Conservation (phyloP, 2,113 vertebrate species). For the Callaeas wilsoni region DNA sequence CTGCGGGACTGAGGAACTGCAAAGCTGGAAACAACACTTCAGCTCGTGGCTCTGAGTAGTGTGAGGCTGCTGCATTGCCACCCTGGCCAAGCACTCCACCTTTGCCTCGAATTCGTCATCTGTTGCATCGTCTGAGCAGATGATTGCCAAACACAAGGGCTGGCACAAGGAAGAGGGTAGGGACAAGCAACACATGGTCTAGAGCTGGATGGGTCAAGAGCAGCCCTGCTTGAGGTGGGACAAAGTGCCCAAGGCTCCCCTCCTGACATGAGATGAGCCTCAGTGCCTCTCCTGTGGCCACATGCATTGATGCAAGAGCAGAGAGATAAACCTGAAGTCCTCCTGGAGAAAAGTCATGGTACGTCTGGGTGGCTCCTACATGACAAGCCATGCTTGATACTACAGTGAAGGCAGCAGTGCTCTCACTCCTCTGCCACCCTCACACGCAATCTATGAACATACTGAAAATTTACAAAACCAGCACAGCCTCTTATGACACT, state of each 20-base stretch:
- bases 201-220: background rate
- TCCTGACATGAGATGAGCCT: background rate
- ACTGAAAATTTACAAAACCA: background rate
- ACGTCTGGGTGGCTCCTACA: background rate
- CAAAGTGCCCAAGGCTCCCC: background rate
- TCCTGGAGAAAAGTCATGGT: background rate
- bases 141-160: background rate
- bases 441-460: background rate
- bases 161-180: background rate
- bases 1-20: background rate
- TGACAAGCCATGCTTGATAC: background rate
- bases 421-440: background rate
- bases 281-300: background rate
- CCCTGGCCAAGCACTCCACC: background rate
- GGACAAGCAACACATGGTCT: background rate
- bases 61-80: accelerated
- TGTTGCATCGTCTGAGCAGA: background rate
- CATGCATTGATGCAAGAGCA: background rate
- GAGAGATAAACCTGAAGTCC: background rate
- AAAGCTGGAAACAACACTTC: background rate
- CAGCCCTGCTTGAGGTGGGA: background rate
- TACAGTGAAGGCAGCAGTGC: background rate
- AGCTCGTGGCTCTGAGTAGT: background rate
- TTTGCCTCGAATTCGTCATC: background rate
- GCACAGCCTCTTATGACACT: background rate